Conservation (phyloP, 2,113 vertebrate genomes). For the Lathamus discolor region DNA sequence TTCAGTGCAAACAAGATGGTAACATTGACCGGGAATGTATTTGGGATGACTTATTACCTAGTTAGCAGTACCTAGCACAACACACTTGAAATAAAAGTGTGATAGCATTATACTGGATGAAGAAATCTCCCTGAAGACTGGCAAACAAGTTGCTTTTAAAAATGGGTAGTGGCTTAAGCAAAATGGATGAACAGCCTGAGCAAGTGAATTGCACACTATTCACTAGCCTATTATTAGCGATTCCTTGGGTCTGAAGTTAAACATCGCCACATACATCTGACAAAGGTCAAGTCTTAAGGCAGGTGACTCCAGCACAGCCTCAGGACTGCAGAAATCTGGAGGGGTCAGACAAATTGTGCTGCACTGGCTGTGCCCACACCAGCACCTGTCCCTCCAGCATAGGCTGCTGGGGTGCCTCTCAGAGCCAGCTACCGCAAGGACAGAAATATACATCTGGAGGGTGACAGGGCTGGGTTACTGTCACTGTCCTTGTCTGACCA, state of each 20-base stretch:
- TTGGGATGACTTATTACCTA: not conserved
- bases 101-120: not conserved
- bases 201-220: not conserved
- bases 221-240: not conserved
- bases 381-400: not conserved
- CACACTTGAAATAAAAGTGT: not conserved
- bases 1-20: not conserved
- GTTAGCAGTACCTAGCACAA: not conserved
- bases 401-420: accelerated
- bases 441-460: not conserved
- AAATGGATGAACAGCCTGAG: not conserved
- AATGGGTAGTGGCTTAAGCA: not conserved
- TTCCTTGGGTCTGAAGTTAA: not conserved
- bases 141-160: not conserved
- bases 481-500: not conserved
- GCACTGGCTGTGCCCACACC: not conserved
- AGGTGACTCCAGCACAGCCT: not conserved
- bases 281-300: not conserved
- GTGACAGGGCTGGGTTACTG: not conserved
- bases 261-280: accelerated
- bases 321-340: not conserved
- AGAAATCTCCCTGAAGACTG: not conserved
- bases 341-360: not conserved
- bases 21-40: not conserved
- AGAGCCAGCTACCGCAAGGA: not conserved